Base-by-base conservation (phyloP, 2,797 vertebrate genomes). In the Chelmon rostratus region DNA sequence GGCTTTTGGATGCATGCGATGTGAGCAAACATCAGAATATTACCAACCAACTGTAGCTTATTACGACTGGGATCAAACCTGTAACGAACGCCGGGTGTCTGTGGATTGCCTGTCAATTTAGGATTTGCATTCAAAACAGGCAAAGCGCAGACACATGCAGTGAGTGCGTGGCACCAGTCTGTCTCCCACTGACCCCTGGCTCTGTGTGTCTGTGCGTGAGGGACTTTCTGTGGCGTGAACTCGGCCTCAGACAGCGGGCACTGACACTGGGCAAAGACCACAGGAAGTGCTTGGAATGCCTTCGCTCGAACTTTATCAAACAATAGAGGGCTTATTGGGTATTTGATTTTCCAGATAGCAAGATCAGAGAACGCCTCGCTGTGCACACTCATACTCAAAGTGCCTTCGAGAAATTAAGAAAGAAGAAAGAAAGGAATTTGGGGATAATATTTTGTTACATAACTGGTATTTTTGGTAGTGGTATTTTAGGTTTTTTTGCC, bases 201-300 rank as follows among this genome's bases (percentile, higher is more conserved):
- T 75, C 47, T 68, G 46, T 58, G n/a, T 68, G 12, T 76, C 19
- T 74, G 46, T 74, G 56, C 31, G 16, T 25, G 8, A 62, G 42
- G 68, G 68, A 69, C 49, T 58, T 31, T 68, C 23, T 73, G 54
- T 73, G 66, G 59, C 79, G 75, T 67, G 84, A 79, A 76, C 64
- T 42, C 68, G 71, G 73, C 74, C 82, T 59, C 73, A 53, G 81
- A 40, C 79, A 76, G 69, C 59, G 81, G 81, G 67, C 63, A 25
- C 52, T 47, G 67, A 79, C 33, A 64, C 78, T 64, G 67, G 54
- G 23, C 79, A 77, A 69, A 77, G 77, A 83, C 68, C 73, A 83
- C 64, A 84, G 76, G 74, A 88, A 89, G 82, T 80, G 87, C 65
- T 78, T 82, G 82, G 81, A 88, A 90, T 91, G 87, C 87, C 89